Evolutionary conservation across 1,140 invertebrate genomes (phyloP).

Genomic region (Cardiocondyla obscurior): DNA sequence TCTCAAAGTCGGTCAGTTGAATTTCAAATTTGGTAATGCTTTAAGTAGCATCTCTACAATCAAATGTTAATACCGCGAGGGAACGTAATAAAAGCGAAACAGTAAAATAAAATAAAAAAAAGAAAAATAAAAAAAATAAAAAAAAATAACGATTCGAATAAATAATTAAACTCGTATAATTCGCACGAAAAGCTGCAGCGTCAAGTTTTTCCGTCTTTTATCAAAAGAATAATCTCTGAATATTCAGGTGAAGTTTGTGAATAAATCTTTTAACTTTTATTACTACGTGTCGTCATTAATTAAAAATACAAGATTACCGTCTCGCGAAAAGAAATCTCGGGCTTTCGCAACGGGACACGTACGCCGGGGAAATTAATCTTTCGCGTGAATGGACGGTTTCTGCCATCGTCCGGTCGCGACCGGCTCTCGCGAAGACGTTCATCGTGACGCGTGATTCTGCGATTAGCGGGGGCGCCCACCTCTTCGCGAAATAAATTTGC

Average conservation of each 20-base stretch:
- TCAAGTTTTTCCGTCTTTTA: too few relatives aligned
- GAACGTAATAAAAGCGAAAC: slow-evolving; percentile 15
- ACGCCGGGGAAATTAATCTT: background rate
- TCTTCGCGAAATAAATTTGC: slow-evolving; percentile 11
- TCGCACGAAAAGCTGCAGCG: background rate
- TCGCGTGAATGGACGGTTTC: background rate
- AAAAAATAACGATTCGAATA: background rate
- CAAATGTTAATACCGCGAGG: background rate
- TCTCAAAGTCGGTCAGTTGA: slow-evolving; percentile 38
- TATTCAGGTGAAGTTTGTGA: background rate
- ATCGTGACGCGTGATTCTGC: background rate
- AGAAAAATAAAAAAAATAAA: too few relatives aligned
- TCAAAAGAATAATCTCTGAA: background rate
- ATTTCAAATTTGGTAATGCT: slow-evolving; percentile 24
- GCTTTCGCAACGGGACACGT: background rate
- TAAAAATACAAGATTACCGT: background rate
- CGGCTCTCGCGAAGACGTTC: background rate
- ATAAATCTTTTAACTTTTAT: background rate
- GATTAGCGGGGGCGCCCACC: background rate
- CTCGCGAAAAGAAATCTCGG: background rate
- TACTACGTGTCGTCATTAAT: background rate
- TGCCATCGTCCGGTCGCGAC: background rate
- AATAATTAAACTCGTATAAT: background rate
- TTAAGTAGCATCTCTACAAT: slow-evolving; percentile 16
- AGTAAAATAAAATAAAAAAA: too few relatives aligned